A percentile compares a stretch with the other conserved stretches of the same genome.
These are phyloP conservation scores for mouse (Mus musculus) DNA, from an alignment of 2,113 vertebrate genomes.

Conservation along the genomic window DNA sequence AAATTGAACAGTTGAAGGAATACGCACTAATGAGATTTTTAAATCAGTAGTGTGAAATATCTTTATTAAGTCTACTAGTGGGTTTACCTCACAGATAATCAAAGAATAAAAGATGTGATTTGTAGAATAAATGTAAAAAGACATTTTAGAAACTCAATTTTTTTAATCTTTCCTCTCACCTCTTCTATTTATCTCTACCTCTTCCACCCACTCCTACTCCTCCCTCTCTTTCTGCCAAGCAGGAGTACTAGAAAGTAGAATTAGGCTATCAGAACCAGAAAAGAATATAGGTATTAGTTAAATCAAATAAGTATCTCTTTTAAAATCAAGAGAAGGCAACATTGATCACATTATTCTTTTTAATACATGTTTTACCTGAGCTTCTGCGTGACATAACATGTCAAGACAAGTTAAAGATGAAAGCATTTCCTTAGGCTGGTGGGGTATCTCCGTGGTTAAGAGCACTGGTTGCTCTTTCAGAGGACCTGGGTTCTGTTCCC, in stretches of 20 bases:
- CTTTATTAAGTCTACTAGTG: slow-evolving; percentile 2
- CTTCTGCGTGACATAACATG: neutral
- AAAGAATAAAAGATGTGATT: neutral
- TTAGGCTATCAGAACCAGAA: neutral
- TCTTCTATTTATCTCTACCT: neutral
- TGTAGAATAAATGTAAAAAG: neutral
- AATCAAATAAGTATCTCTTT: slow-evolving; percentile 7
- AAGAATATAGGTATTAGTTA: slow-evolving; percentile 3
- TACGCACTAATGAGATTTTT: neutral
- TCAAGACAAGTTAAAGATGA: neutral
- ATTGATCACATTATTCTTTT: slow-evolving; percentile 13
- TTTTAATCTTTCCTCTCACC: neutral
- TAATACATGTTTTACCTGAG: neutral
- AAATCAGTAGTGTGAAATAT: neutral
- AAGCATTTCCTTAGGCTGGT: neutral
- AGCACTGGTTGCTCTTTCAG: neutral
- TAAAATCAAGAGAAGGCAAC: slow-evolving; percentile 7
- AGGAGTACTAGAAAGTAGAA: neutral
- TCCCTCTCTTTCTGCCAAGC: neutral
- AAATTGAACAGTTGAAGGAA: neutral
- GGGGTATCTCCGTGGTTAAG: neutral
- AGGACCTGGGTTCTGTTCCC: neutral
- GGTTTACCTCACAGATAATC: neutral
- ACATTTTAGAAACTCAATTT: neutral
- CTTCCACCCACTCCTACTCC: too few relatives aligned